Base-by-base conservation (phyloP, 2,888 invertebrate species). In the Chloromyia formosa region DNA sequence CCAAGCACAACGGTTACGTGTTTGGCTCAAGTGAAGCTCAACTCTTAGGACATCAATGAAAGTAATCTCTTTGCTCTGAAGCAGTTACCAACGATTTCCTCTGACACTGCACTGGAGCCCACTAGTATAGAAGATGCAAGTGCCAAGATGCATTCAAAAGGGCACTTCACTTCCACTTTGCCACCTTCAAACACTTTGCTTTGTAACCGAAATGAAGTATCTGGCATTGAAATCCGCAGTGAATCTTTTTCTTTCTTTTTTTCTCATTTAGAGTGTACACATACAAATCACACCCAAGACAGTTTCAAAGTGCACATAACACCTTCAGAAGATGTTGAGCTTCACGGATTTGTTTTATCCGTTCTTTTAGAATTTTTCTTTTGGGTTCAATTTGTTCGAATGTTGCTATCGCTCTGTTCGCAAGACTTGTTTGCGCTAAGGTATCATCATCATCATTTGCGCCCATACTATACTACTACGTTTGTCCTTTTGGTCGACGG, bases 221-320 rank as follows among this genome's bases (percentile, higher is more conserved):
- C 71, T 71, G 56, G 16, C 20, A 23, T 5, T 66, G 42, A 66
- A 35, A 66, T 66, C 66, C 66, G 27, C 27, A 66, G 49, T 45
- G 2, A 66, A 35, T 62, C 16, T 35, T 18, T 22, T 22, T 12
- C 23, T 49, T 49, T 54, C 54, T 66, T 54, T 35, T 54, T 10
- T 35, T 35, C 27, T 35, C 27, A 35, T 35, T 35, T 35, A 35
- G 27, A 35, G 27, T 35, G 27, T 35, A 7, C 27, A 35, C 27
- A n/a, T 58, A 71, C 71, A 71, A 71, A 71, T 71, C 71, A 71
- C 71, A 71, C 42, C 66, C 66, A 35, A 49, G 66, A 18, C 49
- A 66, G 54, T 14, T 42, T 69, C 27, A 54, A 53, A 58, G 35
- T 56, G 56, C 71, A 71, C 27, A n/a, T n/a, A 49, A 56, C 71